phyloP scores from a whole-genome alignment of 2,113 vertebrate species.

The Microcebus lehilahytsara region DNA sequence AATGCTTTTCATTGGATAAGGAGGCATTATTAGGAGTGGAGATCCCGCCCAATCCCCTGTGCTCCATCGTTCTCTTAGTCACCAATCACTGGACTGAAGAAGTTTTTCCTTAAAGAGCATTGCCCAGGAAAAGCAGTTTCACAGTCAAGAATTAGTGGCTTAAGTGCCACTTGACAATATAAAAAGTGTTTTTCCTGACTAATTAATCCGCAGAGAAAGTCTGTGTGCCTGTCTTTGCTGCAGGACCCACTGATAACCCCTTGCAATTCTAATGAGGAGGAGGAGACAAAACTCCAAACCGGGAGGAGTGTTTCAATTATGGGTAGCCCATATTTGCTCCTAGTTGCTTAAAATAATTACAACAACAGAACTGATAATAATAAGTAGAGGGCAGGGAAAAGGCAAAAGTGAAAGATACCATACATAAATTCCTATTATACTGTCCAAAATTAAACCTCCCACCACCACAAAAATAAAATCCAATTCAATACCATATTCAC shows the following conservation, averaged over 20 bases:
- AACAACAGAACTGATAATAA: constrained; percentile 14
- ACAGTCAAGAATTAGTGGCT: constrained; percentile 64
- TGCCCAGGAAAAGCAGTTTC: constrained; percentile 63
- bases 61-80: constrained; percentile 69
- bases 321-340: constrained; percentile 7
- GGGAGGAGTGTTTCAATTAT: constrained; percentile 34
- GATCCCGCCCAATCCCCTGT: constrained; percentile 74
- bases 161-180: constrained; percentile 69
- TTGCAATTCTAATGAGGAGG: constrained; percentile 38
- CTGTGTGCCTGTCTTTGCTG: constrained; percentile 23
- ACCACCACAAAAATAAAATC: background rate
- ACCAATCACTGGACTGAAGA: constrained; percentile 70
- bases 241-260: background rate
- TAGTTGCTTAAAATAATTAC: constrained; percentile 51
- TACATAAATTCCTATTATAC: background rate
- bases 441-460: constrained; percentile 8
- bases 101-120: constrained; percentile 68
- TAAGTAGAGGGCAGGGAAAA: background rate
- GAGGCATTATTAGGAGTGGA: constrained; percentile 59
- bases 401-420: background rate
- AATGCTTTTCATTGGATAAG: constrained; percentile 83
- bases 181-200: constrained; percentile 75
- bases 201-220: constrained; percentile 54
- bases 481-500: constrained; percentile 10
- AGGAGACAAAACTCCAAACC: constrained; percentile 42